phyloP scores from a whole-genome alignment of 64 coral and sea anemone species.

The Dendrophyllia cribrosa region DNA sequence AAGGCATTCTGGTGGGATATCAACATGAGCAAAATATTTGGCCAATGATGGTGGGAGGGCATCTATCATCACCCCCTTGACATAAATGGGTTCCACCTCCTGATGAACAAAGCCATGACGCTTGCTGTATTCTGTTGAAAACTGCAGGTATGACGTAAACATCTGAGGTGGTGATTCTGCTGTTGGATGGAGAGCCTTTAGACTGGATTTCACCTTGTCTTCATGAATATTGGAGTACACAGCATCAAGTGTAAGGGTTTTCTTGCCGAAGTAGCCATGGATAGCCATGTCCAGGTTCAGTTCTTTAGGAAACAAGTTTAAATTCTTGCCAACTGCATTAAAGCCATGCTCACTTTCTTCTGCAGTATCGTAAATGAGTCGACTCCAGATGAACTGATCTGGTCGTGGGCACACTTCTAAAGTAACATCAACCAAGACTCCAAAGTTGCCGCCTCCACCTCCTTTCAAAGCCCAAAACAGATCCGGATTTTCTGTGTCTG shows the following conservation, averaged over 20 bases:
- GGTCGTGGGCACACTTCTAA: constrained; percentile 77
- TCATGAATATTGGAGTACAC: constrained; percentile 84
- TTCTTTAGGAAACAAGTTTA: constrained; percentile 70
- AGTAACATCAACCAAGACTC: constrained; percentile 81
- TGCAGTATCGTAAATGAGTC: constrained; percentile 61
- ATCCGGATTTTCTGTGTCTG: constrained; percentile 72
- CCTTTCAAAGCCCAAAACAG: constrained; percentile 96
- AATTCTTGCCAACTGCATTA: constrained; percentile 46
- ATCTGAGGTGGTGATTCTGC: constrained; percentile 11
- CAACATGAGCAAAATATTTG: constrained; percentile 74
- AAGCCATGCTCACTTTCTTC: constrained; percentile 72
- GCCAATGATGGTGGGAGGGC: constrained; percentile 58
- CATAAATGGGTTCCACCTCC: constrained; percentile 91
- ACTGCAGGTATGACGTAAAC: constrained; percentile 74
- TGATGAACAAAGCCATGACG: constrained; percentile 91
- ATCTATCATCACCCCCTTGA: constrained; percentile 83
- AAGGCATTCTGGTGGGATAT: constrained; percentile 82
- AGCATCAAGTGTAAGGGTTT: constrained; percentile 74
- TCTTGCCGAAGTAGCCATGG: constrained; percentile 87
- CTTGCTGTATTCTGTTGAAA: constrained; percentile 84
- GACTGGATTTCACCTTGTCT: constrained; percentile 58
- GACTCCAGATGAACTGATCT: constrained; percentile 81
- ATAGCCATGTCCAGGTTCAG: constrained; percentile 88
- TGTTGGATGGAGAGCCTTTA: constrained; percentile 79
- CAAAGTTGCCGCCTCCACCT: constrained; percentile 89